Percentiles rank a stretch among this genome's conserved stretches.
These are phyloP conservation scores for Leptoclinus maculatus DNA, from an alignment of 2,797 vertebrate genomes.

Conservation along the genomic window DNA sequence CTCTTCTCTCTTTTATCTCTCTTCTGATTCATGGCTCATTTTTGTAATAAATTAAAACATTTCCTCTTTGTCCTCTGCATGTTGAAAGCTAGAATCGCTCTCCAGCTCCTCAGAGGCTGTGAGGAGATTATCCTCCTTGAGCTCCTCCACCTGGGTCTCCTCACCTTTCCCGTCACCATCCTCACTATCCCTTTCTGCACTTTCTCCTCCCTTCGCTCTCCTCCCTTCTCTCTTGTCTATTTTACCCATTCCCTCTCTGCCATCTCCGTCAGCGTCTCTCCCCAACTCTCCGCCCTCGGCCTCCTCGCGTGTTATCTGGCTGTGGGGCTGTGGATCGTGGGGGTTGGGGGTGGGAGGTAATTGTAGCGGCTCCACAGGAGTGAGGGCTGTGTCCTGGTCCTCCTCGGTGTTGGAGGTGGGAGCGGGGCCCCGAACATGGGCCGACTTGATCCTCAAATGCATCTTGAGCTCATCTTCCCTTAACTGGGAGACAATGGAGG, in stretches of 20 bases:
- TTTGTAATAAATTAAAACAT: constrained; percentile 59
- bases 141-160: constrained; percentile 47
- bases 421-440: constrained; percentile 45
- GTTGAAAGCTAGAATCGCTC: constrained; percentile 74
- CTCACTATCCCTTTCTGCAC: not conserved
- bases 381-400: not conserved
- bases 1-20: not conserved
- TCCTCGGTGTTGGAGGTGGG: not conserved
- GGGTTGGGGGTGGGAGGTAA: constrained; percentile 1
- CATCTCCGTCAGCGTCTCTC: constrained; percentile 11
- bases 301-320: constrained; percentile 10
- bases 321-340: not conserved
- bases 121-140: constrained; percentile 26
- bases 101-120: constrained; percentile 59
- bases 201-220: not conserved
- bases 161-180: constrained; percentile 1
- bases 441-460: constrained; percentile 76
- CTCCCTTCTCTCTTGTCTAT: not conserved
- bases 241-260: not conserved
- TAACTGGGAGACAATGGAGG: constrained; percentile 61
- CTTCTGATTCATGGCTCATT: constrained; percentile 28
- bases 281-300: constrained; percentile 35
- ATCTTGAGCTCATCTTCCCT: constrained; percentile 84
- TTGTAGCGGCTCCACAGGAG: constrained; percentile 31
- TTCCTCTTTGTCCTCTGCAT: constrained; percentile 45